A percentile compares a stretch with the other conserved stretches of the same genome.
These are phyloP conservation scores for Oreohelix idahoensis DNA, from an alignment of 1,140 invertebrate species.

Conservation along the genomic window DNA sequence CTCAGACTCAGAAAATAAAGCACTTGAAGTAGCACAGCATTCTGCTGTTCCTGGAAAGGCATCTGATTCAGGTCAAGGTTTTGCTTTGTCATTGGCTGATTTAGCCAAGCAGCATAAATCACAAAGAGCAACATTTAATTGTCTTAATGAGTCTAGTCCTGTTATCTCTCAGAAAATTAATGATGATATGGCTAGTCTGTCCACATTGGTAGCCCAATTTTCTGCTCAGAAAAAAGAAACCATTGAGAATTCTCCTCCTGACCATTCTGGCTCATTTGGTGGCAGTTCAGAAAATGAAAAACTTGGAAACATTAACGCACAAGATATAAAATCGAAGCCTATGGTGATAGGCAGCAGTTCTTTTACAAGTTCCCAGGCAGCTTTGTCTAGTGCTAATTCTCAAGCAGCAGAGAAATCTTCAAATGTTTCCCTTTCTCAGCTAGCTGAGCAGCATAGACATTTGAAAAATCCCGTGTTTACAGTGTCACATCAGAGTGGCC, in stretches of 20 bases:
- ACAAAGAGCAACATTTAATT: not conserved
- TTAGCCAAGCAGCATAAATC: constrained; percentile 1
- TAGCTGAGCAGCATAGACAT: not conserved
- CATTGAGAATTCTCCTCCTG: not conserved
- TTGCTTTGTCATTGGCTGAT: not conserved
- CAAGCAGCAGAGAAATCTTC: not conserved
- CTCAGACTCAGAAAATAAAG: not conserved
- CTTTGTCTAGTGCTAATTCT: not conserved
- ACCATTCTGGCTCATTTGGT: not conserved
- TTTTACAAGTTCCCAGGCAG: not conserved
- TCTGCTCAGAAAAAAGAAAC: not conserved
- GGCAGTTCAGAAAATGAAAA: not conserved
- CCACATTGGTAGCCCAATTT: not conserved
- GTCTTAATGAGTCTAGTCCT: not conserved
- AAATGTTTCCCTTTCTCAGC: not conserved
- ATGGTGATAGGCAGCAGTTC: not conserved
- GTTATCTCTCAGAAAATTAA: not conserved
- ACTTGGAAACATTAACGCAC: not conserved
- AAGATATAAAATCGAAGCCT: not conserved
- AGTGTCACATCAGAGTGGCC: not conserved
- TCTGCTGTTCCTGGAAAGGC: not conserved
- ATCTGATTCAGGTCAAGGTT: not conserved
- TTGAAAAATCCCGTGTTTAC: not conserved
- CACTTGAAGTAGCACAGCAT: too few species aligned
- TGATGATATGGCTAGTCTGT: not conserved